These are phyloP conservation scores for Acronicta aceris DNA, from an alignment of 2,888 invertebrate genomes.

Conservation along the genomic window DNA sequence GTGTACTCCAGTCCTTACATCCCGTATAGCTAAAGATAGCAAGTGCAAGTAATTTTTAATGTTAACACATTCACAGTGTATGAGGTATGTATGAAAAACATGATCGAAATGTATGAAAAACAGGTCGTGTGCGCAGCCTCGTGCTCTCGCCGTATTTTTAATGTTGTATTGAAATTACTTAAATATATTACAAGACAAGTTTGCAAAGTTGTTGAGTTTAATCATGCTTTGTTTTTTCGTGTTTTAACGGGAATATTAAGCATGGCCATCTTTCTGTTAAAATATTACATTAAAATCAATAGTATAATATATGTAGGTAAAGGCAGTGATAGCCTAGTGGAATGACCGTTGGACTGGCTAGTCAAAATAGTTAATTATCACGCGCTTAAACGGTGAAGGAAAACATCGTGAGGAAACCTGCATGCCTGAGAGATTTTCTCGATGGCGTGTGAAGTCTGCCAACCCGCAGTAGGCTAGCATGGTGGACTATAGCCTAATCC, in stretches of 20 bases:
- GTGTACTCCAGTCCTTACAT: constrained; percentile 17
- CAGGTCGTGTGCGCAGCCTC: constrained; percentile 39
- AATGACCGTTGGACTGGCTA: no score
- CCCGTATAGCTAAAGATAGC: constrained; percentile 37
- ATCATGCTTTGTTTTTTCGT: constrained; percentile 3
- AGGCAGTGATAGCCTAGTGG: no score
- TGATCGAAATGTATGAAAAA: constrained; percentile 42
- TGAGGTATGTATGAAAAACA: constrained; percentile 42
- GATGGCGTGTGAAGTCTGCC: no score
- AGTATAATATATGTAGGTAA: no score
- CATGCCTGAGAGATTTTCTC: no score
- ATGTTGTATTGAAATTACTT: constrained; percentile 36
- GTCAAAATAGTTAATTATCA: no score
- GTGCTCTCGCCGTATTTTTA: constrained; percentile 35
- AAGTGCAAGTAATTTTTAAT: constrained; percentile 51
- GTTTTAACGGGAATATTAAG: constrained; percentile 3
- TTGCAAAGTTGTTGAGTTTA: constrained; percentile 5
- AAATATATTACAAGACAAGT: constrained; percentile 22
- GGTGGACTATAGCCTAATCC: no score
- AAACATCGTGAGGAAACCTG: no score
- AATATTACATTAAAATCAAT: neutral
- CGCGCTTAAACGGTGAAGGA: no score
- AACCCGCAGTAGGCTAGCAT: no score
- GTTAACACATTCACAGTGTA: constrained; percentile 50
- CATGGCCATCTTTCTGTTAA: neutral